Evolutionary conservation across 2,113 vertebrate genomes (phyloP), one percentile per base, ranked within the genome.

Genomic region (Pithys albifrons): DNA sequence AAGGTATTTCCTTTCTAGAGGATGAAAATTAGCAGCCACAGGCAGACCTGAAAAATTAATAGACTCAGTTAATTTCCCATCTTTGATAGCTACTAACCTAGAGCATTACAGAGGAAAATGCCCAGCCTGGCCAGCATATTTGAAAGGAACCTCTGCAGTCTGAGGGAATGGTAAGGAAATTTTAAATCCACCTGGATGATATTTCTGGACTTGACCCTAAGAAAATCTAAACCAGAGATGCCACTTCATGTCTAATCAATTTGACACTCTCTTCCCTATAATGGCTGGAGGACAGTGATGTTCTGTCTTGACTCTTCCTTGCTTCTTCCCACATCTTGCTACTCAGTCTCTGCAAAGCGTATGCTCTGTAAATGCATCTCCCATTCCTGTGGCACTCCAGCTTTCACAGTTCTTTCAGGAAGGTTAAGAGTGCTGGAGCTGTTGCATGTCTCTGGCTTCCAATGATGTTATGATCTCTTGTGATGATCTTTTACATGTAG

Each of bases 231-330:
- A 93, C 8, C 43, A 86, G 46, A 90, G 51, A 46, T 67, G 52
- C 45, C 57, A 71, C 52, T 67, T 81, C 29, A 25, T 4, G 52
- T 74, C 48, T 43, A 64, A 91, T 93, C 64, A 64, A 7, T 83
- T 58, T 92, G 91, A 83, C 62, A 46, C 15, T 85, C 55, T 37
- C n/a, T 14, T 45, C 35, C 20, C 45, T 89, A 8, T 48, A 64
- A 45, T 3, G 4, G 37, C 88, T 93, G 85, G 59, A 88, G 72
- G 88, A 93, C 39, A 79, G 58, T 41, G 19, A 73, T 2, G 7
- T 85, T 93, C 82, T 96, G 18, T 88, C 59, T 83, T 67, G 29
- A 54, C 49, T 95, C 41, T 69, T 85, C 57, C 57, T 88, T 85
- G 41, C 62, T 76, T 58, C 71, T 86, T 71, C 49, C 41, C 41